phyloP scores from a whole-genome alignment of 2,888 invertebrate species.

The Cheilosia vulpina region DNA sequence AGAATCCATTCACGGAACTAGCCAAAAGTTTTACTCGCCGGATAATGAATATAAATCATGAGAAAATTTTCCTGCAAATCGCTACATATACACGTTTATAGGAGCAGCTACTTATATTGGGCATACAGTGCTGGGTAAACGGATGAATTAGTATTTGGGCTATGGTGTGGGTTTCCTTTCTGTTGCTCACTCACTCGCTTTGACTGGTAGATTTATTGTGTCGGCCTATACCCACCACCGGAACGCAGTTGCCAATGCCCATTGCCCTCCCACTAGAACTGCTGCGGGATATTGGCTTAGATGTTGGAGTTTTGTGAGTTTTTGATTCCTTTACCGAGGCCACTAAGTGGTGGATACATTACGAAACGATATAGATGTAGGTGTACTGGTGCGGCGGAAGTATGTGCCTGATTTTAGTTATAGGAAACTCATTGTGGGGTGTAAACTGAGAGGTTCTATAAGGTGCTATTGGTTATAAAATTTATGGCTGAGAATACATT shows the following conservation, averaged over 20 bases:
- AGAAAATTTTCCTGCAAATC: constrained; percentile 26
- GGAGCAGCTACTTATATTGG: background rate
- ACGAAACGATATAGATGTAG: background rate
- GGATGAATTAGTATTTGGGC: constrained; percentile 10
- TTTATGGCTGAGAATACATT: too few species aligned
- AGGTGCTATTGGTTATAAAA: too few species aligned
- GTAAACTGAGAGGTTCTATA: too few species aligned
- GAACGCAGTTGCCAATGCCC: background rate
- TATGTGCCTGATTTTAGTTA: background rate
- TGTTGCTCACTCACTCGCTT: constrained; percentile 3
- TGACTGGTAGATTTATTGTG: constrained; percentile 26
- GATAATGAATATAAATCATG: constrained; percentile 56
- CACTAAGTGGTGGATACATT: background rate
- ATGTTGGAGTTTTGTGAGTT: background rate
- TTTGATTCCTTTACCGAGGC: background rate
- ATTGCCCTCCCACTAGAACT: background rate
- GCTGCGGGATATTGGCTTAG: background rate
- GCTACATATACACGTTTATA: background rate
- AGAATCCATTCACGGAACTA: constrained; percentile 1
- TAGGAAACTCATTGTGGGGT: too few species aligned
- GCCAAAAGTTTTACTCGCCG: constrained; percentile 19
- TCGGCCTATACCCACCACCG: background rate
- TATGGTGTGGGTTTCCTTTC: background rate
- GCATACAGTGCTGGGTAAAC: background rate
- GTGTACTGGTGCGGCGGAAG: background rate